Percentiles rank a stretch among this genome's conserved stretches.
phyloP scores from a whole-genome alignment of 2,797 vertebrate genomes.

The Sylvia borin region DNA sequence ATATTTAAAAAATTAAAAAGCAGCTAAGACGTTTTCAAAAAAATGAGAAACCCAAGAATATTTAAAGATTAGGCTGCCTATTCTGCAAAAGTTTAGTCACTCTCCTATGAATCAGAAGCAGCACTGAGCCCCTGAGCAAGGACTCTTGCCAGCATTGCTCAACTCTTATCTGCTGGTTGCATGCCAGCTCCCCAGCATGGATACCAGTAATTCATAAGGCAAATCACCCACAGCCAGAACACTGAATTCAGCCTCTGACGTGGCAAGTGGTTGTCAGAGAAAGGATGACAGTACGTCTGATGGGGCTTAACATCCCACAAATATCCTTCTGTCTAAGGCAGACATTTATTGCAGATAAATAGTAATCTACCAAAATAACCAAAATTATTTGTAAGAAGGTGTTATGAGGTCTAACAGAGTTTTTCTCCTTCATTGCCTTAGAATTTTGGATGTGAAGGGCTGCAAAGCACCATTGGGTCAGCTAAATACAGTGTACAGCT shows the following conservation, averaged over 20 bases:
- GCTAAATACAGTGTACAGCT: background rate
- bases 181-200: background rate
- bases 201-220: background rate
- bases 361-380: background rate
- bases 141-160: background rate
- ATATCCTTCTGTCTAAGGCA: background rate
- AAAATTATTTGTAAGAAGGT: background rate
- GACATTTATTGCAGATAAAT: background rate
- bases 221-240: background rate
- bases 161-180: background rate
- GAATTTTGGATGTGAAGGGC: background rate
- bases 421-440: background rate
- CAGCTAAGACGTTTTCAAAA: background rate
- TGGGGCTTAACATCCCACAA: background rate
- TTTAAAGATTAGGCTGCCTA: background rate
- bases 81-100: background rate
- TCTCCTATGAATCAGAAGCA: background rate
- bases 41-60: background rate
- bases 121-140: background rate
- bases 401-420: background rate
- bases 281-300: background rate
- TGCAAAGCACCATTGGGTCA: background rate
- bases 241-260: background rate
- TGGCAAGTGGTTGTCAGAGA: background rate
- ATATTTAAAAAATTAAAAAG: background rate